phyloP scores from a whole-genome alignment of 2,888 invertebrate species.

The Drosophila sordidula region DNA sequence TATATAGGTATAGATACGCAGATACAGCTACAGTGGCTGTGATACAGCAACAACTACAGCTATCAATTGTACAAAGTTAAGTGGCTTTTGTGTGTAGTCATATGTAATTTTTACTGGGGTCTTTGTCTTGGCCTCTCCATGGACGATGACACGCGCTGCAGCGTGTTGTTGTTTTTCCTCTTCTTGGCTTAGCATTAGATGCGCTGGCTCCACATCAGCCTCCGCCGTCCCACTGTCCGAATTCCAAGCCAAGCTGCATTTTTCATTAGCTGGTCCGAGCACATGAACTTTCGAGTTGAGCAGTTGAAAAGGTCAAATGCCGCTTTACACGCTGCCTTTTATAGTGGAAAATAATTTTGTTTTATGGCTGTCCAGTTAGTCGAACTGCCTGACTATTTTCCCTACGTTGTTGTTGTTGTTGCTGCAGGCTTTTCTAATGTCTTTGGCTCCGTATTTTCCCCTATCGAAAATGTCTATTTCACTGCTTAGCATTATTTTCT shows the following conservation, averaged over 20 bases:
- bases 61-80: slow-evolving; percentile 67
- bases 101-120: slow-evolving; percentile 59
- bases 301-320: slow-evolving; percentile 74
- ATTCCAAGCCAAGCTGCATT: slow-evolving; percentile 61
- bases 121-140: slow-evolving; percentile 70
- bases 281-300: slow-evolving; percentile 74
- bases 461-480: slow-evolving; percentile 38
- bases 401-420: slow-evolving; percentile 28
- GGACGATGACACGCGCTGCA: slow-evolving; percentile 75
- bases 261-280: slow-evolving; percentile 60
- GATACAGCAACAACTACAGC: slow-evolving; percentile 39
- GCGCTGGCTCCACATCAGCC: slow-evolving; percentile 17
- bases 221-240: slow-evolving; percentile 26
- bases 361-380: slow-evolving; percentile 46
- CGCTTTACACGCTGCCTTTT: slow-evolving; percentile 55
- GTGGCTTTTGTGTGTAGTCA: slow-evolving; percentile 72
- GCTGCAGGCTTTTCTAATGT: slow-evolving; percentile 45
- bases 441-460: slow-evolving; percentile 37
- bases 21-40: slow-evolving; percentile 6
- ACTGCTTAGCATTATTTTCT: slow-evolving; percentile 35
- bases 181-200: slow-evolving; percentile 49
- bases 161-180: slow-evolving; percentile 61
- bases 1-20: slow-evolving; percentile 32
- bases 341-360: slow-evolving; percentile 67
- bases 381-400: slow-evolving; percentile 38